Evolutionary conservation across 2,113 vertebrate species (phyloP), one percentile per base, ranked within the genome.

Genomic region (Pseudopodoces humilis): DNA sequence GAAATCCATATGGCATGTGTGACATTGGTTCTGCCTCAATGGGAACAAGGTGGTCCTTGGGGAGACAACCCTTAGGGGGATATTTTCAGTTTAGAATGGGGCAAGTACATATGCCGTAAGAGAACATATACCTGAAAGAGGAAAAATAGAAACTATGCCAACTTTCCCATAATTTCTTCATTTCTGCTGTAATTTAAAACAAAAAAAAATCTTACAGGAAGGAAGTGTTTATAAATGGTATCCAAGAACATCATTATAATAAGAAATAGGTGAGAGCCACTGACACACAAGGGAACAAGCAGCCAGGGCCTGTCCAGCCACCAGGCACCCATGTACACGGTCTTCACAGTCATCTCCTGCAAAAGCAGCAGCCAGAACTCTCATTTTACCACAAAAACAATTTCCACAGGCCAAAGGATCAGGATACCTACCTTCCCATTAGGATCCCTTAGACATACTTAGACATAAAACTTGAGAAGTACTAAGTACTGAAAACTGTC

Each of bases 321-420:
- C 19, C 24, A 74, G 30, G 13, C 44, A 60, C 14, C 19, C 64
- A 62, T 0, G 0, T 31, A 28, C 11, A 37, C 9, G 11, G 12
- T 31, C 46, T 80, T 76, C 15, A 7, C 37, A 58, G 63, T 25
- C 53, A 59, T 76, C 7, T 43, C 39, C 53, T 62, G 33, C 71
- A 76, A 60, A 62, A 79, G 65, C 25, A 86, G 55, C 71, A 86
- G 37, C 31, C 64, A 83, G 55, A 76, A 69, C 28, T 64, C 37
- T 24, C 44, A 60, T 56, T 27, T 44, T 52, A 75, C n/a, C 31
- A 52, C 13, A 65, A 63, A 92, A 75, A 44, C 4, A 68, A 43
- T 30, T 15, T 86, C 37, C 39, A 41, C 17, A n/a, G 30, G 15
- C 33, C 47, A 92, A 77, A 86, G 17, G 8, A 91, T 21, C 15